Base-by-base conservation (phyloP, 2,888 invertebrate species). In the Fabriciana adippe region DNA sequence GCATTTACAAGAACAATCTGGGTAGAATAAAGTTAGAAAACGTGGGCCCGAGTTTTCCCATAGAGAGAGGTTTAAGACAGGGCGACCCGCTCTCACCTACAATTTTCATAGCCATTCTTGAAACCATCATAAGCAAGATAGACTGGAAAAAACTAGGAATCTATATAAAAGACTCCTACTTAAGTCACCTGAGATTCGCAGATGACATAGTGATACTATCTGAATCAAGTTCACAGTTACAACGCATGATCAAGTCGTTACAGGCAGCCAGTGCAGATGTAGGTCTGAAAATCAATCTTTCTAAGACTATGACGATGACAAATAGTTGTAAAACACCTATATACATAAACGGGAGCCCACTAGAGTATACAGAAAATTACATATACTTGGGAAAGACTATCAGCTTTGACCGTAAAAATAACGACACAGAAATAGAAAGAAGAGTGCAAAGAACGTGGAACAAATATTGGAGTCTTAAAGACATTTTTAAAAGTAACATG, bases 51-150 rank as follows among this genome's bases (percentile, higher is more conserved):
- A 21, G 13, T 53, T 60, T 56, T 16, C 60, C 62, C 11, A 70
- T 74, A 45, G 45, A 53, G 6, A 69, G 67, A 67, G 72, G 70
- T 0, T 71, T 72, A 45, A 70, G 66, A 53, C 74, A 74, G 15
- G 72, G 73, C 0, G 69, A 74, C 60, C 72, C 73, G 2, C 21
- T 74, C 6, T 74, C 73, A 0, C 73, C 69, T 47, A 66, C 41
- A 47, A 60, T 67, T 11, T 70, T 70, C 47, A 70, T 67, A 61
- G 56, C 66, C 11, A 63, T 65, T 11, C 50, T 60, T 14, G 60
- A 60, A 26, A 26, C 15, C 47, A 55, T 67, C n/a, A 61, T 71
- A 26, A 61, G 48, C 16, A 61, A 66, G 48, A 51, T 66, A 26
- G 55, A 69, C 26, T 63, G 69, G 66, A 63, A 50, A n/a, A 50